Base-by-base conservation (phyloP, 2,797 vertebrate species). In the Poecilia wingei region DNA sequence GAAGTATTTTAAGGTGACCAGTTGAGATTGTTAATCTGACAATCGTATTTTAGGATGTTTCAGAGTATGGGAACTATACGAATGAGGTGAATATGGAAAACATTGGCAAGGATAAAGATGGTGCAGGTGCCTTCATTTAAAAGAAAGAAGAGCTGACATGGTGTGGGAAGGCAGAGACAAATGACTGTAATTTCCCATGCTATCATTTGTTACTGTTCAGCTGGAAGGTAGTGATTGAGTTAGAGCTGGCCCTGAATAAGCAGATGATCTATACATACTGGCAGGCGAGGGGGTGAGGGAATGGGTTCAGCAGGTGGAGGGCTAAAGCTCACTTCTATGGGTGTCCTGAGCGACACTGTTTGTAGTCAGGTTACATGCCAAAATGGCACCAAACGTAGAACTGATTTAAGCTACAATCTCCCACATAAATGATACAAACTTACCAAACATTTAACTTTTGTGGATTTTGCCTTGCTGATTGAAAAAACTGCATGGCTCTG, bases 131-230 rank as follows among this genome's bases (percentile, higher is more conserved):
- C 47, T 66, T 79, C 46, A 68, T 79, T 73, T 82, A 73, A 75
- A 82, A 77, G 69, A 75, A 79, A 81, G 41, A 61, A 77, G n/a
- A 71, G 41, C 49, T 0, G 33, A 80, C 74, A 14, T 71, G 79
- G 91, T 78, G 77, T 76, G 81, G 77, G 76, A 18, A 81, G 91
- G 93, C 83, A 0, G 87, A 95, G 95, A 96, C 75, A 72, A 91
- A 96, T 91, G 90, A 93, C 91, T 91, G 94, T 93, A 94, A 96
- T 96, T 95, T 95, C 84, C 86, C 73, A 79, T 86, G 86, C 86
- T 93, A 91, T 94, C 92, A 93, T 95, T 93, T 89, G 91, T 94
- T 93, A 80, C 77, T 75, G 88, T 88, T 89, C 89, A 93, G 90
- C 88, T 91, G 89, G 91, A 95, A 91, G 87, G 88, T 87, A 87